Evolutionary conservation across 2,888 invertebrate species (phyloP).

Genomic region (Pimpla rufipes): DNA sequence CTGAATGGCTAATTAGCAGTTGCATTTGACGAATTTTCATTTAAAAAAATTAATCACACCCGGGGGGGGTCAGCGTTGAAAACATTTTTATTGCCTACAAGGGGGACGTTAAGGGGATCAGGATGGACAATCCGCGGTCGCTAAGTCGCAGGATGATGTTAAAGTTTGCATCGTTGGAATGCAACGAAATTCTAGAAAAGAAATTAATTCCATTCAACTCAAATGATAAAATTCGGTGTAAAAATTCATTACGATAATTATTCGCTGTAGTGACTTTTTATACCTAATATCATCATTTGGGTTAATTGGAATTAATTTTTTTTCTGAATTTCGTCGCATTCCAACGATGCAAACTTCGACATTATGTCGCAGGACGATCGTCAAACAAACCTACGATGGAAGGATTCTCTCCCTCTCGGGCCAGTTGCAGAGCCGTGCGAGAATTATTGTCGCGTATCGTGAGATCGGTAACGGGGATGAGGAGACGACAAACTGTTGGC

Average conservation of each 20-base stretch:
- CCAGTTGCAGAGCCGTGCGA: slow-evolving; percentile 92
- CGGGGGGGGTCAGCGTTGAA: neutral
- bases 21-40: neutral
- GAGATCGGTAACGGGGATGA: slow-evolving; percentile 88
- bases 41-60: neutral
- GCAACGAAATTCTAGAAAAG: too few relatives aligned
- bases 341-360: too few relatives aligned
- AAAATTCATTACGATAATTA: too few relatives aligned
- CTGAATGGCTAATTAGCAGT: neutral
- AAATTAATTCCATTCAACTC: too few relatives aligned
- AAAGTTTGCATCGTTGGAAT: too few relatives aligned
- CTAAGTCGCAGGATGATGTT: neutral
- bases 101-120: neutral
- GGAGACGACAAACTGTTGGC: slow-evolving; percentile 88
- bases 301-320: too few relatives aligned
- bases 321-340: too few relatives aligned
- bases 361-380: neutral
- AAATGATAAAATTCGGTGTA: too few relatives aligned
- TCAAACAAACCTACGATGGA: slow-evolving; percentile 83
- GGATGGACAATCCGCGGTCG: neutral
- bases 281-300: too few relatives aligned
- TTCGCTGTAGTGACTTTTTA: too few relatives aligned
- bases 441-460: slow-evolving; percentile 90
- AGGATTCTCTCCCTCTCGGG: slow-evolving; percentile 87
- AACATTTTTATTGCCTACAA: slow-evolving; percentile 34